Evolutionary conservation across 1,140 invertebrate species (phyloP), one percentile per base, ranked within the genome.

Genomic region (Bombyx mandarina): DNA sequence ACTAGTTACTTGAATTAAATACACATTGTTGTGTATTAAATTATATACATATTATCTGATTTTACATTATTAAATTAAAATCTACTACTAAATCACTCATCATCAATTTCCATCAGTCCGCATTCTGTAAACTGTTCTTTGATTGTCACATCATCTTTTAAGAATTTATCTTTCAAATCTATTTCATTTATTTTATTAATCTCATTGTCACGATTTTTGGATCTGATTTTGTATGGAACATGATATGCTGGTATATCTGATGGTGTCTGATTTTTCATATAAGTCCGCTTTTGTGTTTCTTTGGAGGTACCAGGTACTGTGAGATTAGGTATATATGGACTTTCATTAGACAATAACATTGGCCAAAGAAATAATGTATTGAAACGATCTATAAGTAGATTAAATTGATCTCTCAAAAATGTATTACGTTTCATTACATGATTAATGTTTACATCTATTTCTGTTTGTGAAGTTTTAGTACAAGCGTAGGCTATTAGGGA

Each of bases 351-450:
- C 44, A 86, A 57, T 26, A 82, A 54, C 67, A 84, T 69, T n/a
- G 82, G 76, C 79, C 79, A 86, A 18, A 79, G 47, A 52, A 86
- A 86, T 26, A 86, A 58, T 18, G 65, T 57, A 67, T 77, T 69
- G 62, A 84, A 84, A 12, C 83, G 60, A 52, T 80, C 75, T 61
- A 78, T 66, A 12, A 83, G 67, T 6, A 66, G 9, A 45, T 63
- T 46, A n/a, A 77, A 51, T 52, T 77, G 65, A 1, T 75, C 62
- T 57, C 67, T 69, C 9, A 82, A 64, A 35, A 72, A 12, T 3
- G 18, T 1, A 72, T 81, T 83, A 61, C 57, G 73, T 61, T 54
- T 70, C 8, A 63, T 55, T 22, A 72, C 51, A 44, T 62, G 35
- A 54, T 66, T 67, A 7, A 78, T n/a, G 55, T 74, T 71, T 1